phyloP scores from a whole-genome alignment of 2,113 vertebrate species.

The Lampris megalopsis region DNA sequence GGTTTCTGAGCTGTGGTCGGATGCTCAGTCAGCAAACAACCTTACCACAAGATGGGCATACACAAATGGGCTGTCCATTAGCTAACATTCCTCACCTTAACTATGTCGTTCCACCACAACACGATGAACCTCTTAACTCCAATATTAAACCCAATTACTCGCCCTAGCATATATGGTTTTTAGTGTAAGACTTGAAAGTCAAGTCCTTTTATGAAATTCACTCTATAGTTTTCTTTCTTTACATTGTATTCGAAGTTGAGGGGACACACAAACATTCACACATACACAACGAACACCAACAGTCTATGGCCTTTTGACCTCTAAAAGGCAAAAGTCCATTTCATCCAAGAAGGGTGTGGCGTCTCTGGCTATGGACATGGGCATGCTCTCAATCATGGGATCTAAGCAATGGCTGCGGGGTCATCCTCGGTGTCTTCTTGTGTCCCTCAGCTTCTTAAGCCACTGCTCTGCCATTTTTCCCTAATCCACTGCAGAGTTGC shows the following conservation, averaged over 20 bases:
- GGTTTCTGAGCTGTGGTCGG: slow-evolving; percentile 56
- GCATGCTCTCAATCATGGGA: slow-evolving; percentile 98
- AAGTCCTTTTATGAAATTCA: too few species aligned
- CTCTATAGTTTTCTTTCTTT: too few species aligned
- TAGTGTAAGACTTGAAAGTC: too few species aligned
- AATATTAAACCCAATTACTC: too few species aligned
- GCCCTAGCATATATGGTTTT: too few species aligned
- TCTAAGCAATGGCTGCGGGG: slow-evolving; percentile 93
- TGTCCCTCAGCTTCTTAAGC: slow-evolving; percentile 95
- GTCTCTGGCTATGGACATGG: slow-evolving; percentile 97
- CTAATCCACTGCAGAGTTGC: slow-evolving; percentile 94
- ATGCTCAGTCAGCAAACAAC: slow-evolving; percentile 45
- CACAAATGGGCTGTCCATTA: neutral
- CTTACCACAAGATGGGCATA: slow-evolving; percentile 20
- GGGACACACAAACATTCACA: neutral
- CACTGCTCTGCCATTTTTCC: slow-evolving; percentile 99
- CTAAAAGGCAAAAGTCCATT: slow-evolving; percentile 84
- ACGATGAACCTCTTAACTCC: too few species aligned
- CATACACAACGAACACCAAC: neutral
- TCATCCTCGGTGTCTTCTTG: slow-evolving; percentile 92
- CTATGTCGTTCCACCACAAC: too few species aligned
- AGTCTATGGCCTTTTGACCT: neutral
- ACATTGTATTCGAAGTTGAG: too few species aligned
- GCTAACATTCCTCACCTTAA: neutral
- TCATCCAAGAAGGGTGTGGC: slow-evolving; percentile 97